Evolutionary conservation across 2,797 vertebrate genomes (phyloP).

Genomic region (Okamejei kenojei): DNA sequence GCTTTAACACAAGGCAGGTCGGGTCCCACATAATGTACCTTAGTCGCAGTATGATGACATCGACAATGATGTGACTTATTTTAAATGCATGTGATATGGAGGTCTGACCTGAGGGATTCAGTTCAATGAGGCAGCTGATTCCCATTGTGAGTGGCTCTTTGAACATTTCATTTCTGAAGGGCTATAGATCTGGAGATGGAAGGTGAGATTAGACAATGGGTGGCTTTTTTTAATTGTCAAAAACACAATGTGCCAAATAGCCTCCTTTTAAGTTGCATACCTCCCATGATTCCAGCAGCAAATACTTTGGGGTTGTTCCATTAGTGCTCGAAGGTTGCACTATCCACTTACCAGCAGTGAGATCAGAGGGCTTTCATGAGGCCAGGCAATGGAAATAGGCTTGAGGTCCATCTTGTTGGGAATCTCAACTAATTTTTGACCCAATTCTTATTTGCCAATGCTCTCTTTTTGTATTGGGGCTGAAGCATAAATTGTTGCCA

Average conservation of each 20-base stretch:
- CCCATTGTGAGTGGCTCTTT: neutral
- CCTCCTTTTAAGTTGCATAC: too few species aligned
- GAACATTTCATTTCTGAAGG: neutral
- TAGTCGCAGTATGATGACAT: too few species aligned
- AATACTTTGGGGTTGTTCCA: too few species aligned
- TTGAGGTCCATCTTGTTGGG: neutral
- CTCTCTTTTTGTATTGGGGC: neutral
- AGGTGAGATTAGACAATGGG: too few species aligned
- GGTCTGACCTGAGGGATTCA: neutral
- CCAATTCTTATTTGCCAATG: too few species aligned
- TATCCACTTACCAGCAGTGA: too few species aligned
- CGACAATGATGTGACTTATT: too few species aligned
- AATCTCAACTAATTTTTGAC: neutral
- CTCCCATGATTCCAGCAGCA: too few species aligned
- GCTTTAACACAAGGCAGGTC: neutral
- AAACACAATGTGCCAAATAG: too few species aligned
- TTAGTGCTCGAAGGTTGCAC: too few species aligned
- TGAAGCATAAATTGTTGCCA: neutral
- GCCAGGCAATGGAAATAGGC: neutral
- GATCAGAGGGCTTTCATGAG: neutral
- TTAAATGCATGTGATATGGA: neutral
- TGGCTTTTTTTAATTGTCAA: too few species aligned
- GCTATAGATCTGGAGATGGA: too few species aligned
- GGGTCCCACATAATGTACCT: neutral
- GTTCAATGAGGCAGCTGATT: neutral